Conservation (phyloP, 2,113 vertebrate genomes). For the Zosterops japonicus region DNA sequence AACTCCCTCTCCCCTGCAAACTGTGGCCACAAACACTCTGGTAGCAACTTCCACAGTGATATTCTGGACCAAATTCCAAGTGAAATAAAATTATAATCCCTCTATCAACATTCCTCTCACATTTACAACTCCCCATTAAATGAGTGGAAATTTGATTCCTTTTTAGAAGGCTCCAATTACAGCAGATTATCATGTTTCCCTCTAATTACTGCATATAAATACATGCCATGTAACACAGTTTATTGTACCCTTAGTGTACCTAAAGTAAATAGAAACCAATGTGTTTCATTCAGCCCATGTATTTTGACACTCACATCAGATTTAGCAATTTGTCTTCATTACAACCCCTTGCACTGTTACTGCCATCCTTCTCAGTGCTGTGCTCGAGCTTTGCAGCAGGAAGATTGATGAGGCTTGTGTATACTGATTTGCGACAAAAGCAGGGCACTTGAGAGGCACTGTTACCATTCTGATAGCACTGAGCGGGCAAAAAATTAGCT, state of each 20-base stretch:
- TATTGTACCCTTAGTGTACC: constrained; percentile 33
- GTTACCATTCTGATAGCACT: neutral
- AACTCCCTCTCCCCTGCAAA: neutral
- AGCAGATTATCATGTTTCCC: constrained; percentile 21
- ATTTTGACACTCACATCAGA: constrained; percentile 31
- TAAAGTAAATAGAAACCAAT: constrained; percentile 45
- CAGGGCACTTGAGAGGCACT: constrained; percentile 25
- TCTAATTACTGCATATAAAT: constrained; percentile 52
- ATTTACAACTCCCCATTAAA: neutral
- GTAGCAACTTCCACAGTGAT: neutral
- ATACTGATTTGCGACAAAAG: constrained; percentile 15
- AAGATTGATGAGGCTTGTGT: constrained; percentile 54
- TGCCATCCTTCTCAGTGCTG: constrained; percentile 29
- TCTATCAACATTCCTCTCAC: neutral
- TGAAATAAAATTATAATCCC: neutral
- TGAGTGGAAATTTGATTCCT: neutral
- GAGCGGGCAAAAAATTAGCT: constrained; percentile 26
- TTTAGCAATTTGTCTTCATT: constrained; percentile 52
- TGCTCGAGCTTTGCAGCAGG: neutral
- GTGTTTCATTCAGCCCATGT: neutral
- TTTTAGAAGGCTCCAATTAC: constrained; percentile 44
- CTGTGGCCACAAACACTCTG: neutral
- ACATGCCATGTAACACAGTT: neutral
- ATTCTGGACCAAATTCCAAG: neutral
- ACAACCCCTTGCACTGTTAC: constrained; percentile 1